These are phyloP conservation scores for Caenorhabditis briggsae DNA, from an alignment of 1,140 invertebrate genomes.

Conservation along the genomic window DNA sequence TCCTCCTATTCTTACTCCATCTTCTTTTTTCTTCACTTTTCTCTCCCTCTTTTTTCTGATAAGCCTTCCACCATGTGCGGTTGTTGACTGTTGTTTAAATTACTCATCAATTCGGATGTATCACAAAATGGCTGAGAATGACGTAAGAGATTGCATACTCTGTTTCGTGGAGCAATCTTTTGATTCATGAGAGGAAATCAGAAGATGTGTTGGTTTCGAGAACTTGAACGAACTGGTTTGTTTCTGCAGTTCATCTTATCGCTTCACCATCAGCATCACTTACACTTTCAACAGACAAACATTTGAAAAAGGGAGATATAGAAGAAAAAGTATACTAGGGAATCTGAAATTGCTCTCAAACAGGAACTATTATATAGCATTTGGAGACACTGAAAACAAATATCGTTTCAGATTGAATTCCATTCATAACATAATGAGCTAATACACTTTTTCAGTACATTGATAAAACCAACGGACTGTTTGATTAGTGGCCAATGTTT, in stretches of 20 bases:
- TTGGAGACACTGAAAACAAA: too few species aligned
- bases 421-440: too few species aligned
- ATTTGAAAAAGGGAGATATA: background rate
- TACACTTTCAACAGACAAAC: conserved; percentile 42
- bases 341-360: background rate
- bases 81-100: conserved; percentile 35
- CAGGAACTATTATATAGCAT: background rate
- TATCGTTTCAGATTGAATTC: too few species aligned
- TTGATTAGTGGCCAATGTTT: too few species aligned
- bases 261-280: background rate
- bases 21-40: background rate
- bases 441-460: too few species aligned
- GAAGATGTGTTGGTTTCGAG: background rate
- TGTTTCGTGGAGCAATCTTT: background rate
- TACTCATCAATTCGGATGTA: conserved; percentile 37
- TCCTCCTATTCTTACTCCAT: background rate
- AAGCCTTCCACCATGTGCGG: conserved; percentile 7
- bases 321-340: background rate
- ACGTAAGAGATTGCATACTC: conserved; percentile 40
- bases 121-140: background rate
- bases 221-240: conserved; percentile 25
- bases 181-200: background rate
- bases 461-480: too few species aligned
- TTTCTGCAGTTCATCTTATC: background rate
- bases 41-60: background rate